Conservation (phyloP, 2,888 invertebrate species). For the Campopleginae sp. region DNA sequence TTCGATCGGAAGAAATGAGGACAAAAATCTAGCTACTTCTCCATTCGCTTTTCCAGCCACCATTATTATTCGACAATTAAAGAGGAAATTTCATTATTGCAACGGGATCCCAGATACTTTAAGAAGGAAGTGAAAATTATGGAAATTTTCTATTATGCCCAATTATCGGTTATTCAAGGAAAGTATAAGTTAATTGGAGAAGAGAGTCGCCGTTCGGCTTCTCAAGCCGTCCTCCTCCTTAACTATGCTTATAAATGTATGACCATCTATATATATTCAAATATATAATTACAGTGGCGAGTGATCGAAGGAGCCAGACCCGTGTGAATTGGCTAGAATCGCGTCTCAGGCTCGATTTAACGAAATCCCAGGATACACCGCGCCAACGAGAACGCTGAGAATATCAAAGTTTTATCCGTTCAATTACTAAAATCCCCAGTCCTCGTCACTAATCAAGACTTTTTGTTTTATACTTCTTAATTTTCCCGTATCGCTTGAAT, state of each 20-base stretch:
- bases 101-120: slow-evolving; percentile 50
- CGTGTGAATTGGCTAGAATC: slow-evolving; percentile 52
- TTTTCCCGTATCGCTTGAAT: not conserved
- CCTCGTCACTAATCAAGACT: slow-evolving; percentile 39
- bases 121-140: slow-evolving; percentile 63
- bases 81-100: slow-evolving; percentile 66
- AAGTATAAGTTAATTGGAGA: slow-evolving; percentile 63
- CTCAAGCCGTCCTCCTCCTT: slow-evolving; percentile 39
- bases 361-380: slow-evolving; percentile 25
- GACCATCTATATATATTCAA: not conserved
- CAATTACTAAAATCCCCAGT: slow-evolving; percentile 51
- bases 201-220: slow-evolving; percentile 35
- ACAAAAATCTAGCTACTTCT: slow-evolving; percentile 61
- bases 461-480: slow-evolving; percentile 4
- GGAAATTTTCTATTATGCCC: slow-evolving; percentile 66
- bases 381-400: slow-evolving; percentile 16
- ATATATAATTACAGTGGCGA: slow-evolving; percentile 25
- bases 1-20: slow-evolving; percentile 57
- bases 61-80: slow-evolving; percentile 58
- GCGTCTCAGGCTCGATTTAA: slow-evolving; percentile 32
- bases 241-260: slow-evolving; percentile 8
- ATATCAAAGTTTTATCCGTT: slow-evolving; percentile 51
- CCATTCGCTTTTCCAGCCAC: slow-evolving; percentile 44
- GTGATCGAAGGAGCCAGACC: slow-evolving; percentile 45
- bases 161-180: slow-evolving; percentile 67